phyloP scores from a whole-genome alignment of 1,140 invertebrate species.

The Drosophila leontia region DNA sequence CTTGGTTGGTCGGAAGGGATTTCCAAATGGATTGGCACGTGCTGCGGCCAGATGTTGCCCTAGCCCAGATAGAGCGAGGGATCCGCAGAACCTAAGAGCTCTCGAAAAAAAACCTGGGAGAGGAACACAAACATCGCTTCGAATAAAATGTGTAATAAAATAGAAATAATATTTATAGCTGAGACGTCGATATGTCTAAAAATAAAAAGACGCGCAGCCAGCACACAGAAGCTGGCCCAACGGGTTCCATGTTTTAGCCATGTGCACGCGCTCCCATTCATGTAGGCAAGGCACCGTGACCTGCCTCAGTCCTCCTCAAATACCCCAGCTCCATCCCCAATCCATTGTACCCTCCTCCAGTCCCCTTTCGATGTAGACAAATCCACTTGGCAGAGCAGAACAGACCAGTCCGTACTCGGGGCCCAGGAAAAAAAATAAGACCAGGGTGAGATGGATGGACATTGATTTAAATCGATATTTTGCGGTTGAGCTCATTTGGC shows the following conservation, averaged over 20 bases:
- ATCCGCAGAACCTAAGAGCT: background rate
- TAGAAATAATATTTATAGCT: conserved; percentile 84
- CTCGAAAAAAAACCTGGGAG: conserved; percentile 17
- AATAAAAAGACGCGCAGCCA: conserved; percentile 58
- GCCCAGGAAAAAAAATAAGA: conserved; percentile 1
- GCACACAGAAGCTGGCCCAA: conserved; percentile 25
- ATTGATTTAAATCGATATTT: conserved; percentile 83
- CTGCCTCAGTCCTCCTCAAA: conserved; percentile 44
- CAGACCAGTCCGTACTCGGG: conserved; percentile 9
- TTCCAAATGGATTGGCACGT: conserved; percentile 61
- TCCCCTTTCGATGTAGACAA: conserved; percentile 49
- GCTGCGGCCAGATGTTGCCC: conserved; percentile 54
- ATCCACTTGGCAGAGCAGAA: conserved; percentile 56
- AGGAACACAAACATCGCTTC: conserved; percentile 68
- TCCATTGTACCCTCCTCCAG: background rate
- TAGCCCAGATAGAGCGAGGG: conserved; percentile 9
- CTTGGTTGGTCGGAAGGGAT: conserved; percentile 9
- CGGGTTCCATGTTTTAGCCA: conserved; percentile 45
- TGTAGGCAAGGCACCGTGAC: conserved; percentile 64
- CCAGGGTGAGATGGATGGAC: conserved; percentile 48
- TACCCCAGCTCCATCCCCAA: background rate
- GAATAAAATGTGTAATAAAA: conserved; percentile 82
- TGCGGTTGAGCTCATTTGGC: conserved; percentile 80
- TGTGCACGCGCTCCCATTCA: conserved; percentile 76
- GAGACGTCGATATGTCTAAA: conserved; percentile 81